These are phyloP conservation scores for Altica lythri DNA, from an alignment of 2,888 invertebrate genomes.

Conservation along the genomic window DNA sequence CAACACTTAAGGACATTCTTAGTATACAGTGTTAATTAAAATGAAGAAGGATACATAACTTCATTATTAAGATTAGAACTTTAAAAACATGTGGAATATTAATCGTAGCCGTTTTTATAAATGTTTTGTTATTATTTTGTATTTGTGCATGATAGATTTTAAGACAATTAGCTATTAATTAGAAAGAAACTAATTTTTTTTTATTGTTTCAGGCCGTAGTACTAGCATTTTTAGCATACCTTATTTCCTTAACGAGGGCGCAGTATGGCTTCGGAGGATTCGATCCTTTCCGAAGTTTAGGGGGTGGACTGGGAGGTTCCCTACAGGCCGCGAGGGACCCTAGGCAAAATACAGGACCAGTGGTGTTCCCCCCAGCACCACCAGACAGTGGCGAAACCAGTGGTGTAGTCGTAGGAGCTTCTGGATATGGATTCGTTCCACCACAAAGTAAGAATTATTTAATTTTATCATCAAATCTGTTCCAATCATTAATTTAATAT, in stretches of 20 bases:
- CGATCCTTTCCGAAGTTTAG: conserved; percentile 52
- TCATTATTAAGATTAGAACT: too few species aligned
- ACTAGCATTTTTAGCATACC: conserved; percentile 40
- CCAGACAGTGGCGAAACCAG: conserved; percentile 70
- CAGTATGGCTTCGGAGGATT: conserved; percentile 53
- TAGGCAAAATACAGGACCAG: conserved; percentile 73
- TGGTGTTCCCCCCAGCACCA: conserved; percentile 76
- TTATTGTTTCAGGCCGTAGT: conserved; percentile 39
- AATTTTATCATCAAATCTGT: not conserved
- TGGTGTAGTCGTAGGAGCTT: conserved; percentile 81
- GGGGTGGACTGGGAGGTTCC: conserved; percentile 57
- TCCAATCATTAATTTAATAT: too few species aligned
- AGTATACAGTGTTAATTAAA: too few species aligned
- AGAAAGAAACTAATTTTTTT: too few species aligned
- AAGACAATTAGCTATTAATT: too few species aligned
- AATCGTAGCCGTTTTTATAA: too few species aligned
- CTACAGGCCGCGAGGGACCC: conserved; percentile 62
- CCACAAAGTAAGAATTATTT: conserved; percentile 59
- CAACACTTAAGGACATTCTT: too few species aligned
- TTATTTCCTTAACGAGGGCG: conserved; percentile 51
- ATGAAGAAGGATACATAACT: too few species aligned
- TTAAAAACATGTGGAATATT: too few species aligned
- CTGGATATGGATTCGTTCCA: conserved; percentile 84
- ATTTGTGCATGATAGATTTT: too few species aligned
- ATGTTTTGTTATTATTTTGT: too few species aligned